A percentile compares a stretch with the other conserved stretches of the same genome.
Evolutionary conservation across 2,113 vertebrate species (phyloP).

Genomic region (Athene noctua): DNA sequence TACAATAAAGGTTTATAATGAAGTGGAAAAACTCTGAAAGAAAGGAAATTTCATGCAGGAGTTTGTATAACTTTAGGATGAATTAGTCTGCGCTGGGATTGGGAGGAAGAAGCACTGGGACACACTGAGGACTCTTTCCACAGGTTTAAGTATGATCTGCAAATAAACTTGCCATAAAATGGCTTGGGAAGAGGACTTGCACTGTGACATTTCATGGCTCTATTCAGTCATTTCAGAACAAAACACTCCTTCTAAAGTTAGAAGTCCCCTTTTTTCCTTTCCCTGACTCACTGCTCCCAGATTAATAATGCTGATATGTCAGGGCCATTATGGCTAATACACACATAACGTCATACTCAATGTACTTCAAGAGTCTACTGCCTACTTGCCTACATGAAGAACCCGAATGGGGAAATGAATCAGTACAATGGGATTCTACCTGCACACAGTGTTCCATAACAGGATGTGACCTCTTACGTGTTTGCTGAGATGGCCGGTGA

Average conservation of each 20-base stretch:
- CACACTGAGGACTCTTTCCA: not conserved
- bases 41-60: not conserved
- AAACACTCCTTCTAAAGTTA: not conserved
- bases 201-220: not conserved
- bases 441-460: constrained; percentile 77
- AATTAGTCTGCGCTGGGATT: not conserved
- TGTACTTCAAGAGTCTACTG: not conserved
- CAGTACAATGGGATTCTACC: constrained; percentile 58
- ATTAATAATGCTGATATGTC: not conserved
- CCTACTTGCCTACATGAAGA: not conserved
- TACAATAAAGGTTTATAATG: not conserved
- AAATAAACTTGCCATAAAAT: not conserved
- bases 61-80: not conserved
- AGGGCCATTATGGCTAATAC: not conserved
- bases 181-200: not conserved
- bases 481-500: constrained; percentile 68
- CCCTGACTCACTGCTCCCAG: not conserved
- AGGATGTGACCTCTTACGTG: constrained; percentile 79
- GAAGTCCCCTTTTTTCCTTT: not conserved
- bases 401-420: not conserved
- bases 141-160: not conserved
- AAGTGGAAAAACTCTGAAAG: not conserved
- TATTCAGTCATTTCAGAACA: not conserved
- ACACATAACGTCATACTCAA: not conserved
- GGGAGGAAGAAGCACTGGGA: not conserved